Conservation (phyloP, 2,113 vertebrate genomes). For the Tursiops truncatus region DNA sequence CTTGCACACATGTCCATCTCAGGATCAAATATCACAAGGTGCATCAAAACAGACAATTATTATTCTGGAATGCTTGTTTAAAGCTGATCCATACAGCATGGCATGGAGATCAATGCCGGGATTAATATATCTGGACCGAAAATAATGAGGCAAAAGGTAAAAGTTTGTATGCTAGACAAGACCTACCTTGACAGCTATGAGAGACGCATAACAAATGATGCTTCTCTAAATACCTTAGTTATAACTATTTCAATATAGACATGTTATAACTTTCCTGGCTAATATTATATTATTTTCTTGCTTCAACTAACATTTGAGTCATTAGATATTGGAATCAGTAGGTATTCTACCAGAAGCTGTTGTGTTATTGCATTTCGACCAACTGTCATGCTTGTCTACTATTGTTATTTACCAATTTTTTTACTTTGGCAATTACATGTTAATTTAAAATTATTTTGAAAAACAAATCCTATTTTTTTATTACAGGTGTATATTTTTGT, state of each 20-base stretch:
- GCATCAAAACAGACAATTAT: not conserved
- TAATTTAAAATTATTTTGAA: slow-evolving; percentile 4
- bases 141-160: not conserved
- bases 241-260: not conserved
- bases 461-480: not conserved
- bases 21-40: not conserved
- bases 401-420: not conserved
- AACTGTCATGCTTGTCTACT: not conserved
- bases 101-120: not conserved
- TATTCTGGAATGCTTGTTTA: not conserved
- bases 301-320: not conserved
- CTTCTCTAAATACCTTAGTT: not conserved
- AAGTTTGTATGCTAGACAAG: not conserved
- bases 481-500: not conserved
- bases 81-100: not conserved
- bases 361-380: not conserved
- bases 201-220: not conserved
- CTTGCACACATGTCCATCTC: not conserved
- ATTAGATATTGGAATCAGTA: not conserved
- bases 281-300: not conserved
- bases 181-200: not conserved
- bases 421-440: not conserved
- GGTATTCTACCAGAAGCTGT: not conserved
- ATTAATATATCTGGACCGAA: not conserved
- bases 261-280: not conserved